These are phyloP conservation scores for Erannis defoliaria DNA, from an alignment of 2,888 invertebrate genomes.

Conservation along the genomic window DNA sequence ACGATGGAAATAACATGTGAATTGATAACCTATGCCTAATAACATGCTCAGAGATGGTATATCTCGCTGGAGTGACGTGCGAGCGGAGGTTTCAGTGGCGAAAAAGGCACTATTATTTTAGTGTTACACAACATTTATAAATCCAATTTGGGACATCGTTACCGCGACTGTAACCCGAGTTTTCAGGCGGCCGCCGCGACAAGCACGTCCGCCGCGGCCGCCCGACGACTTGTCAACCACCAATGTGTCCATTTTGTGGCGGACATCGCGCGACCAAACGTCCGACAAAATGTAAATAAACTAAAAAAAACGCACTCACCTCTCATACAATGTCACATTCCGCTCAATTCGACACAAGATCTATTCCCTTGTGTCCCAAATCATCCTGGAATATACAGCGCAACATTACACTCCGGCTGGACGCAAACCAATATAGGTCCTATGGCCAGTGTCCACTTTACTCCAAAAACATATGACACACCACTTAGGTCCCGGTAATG, in stretches of 20 bases:
- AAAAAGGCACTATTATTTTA: constrained; percentile 32
- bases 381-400: constrained; percentile 82
- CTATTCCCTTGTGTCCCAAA: constrained; percentile 80
- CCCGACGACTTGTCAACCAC: constrained; percentile 68
- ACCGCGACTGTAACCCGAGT: constrained; percentile 50
- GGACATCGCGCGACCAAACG: constrained; percentile 66
- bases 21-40: constrained; percentile 45
- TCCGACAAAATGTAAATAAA: constrained; percentile 81
- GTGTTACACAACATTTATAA: constrained; percentile 75
- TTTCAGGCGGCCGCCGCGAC: constrained; percentile 58
- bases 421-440: constrained; percentile 84
- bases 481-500: constrained; percentile 75
- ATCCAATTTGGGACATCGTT: constrained; percentile 49
- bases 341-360: constrained; percentile 83
- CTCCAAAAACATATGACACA: constrained; percentile 86
- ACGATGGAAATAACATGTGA: constrained; percentile 45
- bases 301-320: constrained; percentile 75
- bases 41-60: constrained; percentile 40
- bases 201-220: constrained; percentile 62
- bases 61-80: constrained; percentile 34
- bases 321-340: constrained; percentile 87
- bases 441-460: constrained; percentile 83
- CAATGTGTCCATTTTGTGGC: constrained; percentile 77
- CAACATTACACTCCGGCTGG: constrained; percentile 82
- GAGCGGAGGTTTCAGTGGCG: constrained; percentile 23